Percentiles rank a stretch among this genome's conserved stretches.
These are phyloP conservation scores for Anhinga rufa DNA, from an alignment of 2,113 vertebrate genomes.

Conservation along the genomic window DNA sequence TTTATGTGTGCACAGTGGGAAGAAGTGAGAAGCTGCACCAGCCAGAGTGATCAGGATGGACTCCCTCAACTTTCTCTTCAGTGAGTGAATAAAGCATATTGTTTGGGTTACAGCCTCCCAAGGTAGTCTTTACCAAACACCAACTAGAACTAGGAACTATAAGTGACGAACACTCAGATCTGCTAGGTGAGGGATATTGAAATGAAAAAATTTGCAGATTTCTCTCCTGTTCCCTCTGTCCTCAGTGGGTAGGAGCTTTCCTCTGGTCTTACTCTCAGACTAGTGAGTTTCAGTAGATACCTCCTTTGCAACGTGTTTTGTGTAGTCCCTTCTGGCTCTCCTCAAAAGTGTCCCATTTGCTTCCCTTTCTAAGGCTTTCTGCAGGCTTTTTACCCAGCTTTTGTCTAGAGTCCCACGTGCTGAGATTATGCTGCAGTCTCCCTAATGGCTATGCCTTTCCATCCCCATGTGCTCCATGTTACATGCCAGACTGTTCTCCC, in stretches of 20 bases:
- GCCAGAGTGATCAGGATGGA: not conserved
- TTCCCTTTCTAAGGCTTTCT: not conserved
- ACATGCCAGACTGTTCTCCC: not conserved
- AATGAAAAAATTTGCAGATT: not conserved
- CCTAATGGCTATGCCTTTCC: not conserved
- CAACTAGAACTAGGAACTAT: not conserved
- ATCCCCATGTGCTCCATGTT: not conserved
- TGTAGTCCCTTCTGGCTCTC: not conserved
- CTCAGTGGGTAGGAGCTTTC: not conserved
- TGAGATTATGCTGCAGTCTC: not conserved
- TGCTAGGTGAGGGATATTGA: not conserved
- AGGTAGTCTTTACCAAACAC: not conserved
- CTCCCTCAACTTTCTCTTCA: not conserved
- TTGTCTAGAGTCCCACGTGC: accelerated
- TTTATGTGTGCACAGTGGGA: not conserved
- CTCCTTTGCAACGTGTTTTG: not conserved
- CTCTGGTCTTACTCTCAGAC: not conserved
- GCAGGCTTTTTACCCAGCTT: not conserved
- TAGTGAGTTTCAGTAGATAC: not conserved
- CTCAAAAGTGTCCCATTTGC: not conserved
- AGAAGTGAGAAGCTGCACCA: not conserved
- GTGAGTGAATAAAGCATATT: not conserved
- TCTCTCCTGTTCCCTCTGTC: not conserved
- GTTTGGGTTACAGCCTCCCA: not conserved
- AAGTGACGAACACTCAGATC: not conserved